A percentile compares a stretch with the other conserved stretches of the same genome.
Evolutionary conservation across 2,113 vertebrate genomes (phyloP).

Genomic region (Chlorodrepanis virens): DNA sequence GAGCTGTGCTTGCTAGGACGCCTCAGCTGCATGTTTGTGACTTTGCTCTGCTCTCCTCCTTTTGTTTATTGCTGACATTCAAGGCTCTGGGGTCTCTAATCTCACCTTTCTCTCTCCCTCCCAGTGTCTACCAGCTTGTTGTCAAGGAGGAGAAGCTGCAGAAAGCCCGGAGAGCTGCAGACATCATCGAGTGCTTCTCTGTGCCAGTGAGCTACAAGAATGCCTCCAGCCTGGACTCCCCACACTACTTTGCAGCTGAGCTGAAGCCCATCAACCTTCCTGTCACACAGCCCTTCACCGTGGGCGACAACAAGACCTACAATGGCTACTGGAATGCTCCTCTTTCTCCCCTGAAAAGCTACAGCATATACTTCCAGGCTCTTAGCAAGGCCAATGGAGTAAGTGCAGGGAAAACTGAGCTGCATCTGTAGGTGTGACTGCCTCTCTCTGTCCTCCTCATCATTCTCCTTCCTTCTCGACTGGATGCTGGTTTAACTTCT

Average conservation of each 20-base stretch:
- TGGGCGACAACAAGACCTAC: conserved; percentile 97
- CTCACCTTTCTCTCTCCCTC: not conserved
- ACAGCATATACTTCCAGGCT: conserved; percentile 98
- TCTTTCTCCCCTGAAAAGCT: conserved; percentile 93
- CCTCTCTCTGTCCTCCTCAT: not conserved
- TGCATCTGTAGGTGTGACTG: not conserved
- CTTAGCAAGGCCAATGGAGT: conserved; percentile 95
- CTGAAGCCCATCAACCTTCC: conserved; percentile 87
- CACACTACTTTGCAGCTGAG: conserved; percentile 93
- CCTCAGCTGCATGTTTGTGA: not conserved
- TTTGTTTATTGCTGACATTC: not conserved
- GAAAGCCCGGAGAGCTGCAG: conserved; percentile 87
- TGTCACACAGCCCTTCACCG: conserved; percentile 89
- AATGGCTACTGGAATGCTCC: conserved; percentile 97
- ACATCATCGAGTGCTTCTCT: conserved; percentile 86
- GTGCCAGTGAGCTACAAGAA: conserved; percentile 90
- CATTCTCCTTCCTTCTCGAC: not conserved
- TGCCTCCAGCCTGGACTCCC: conserved; percentile 85
- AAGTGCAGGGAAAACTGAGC: conserved; percentile 57
- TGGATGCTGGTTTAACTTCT: not conserved
- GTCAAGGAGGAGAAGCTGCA: conserved; percentile 92
- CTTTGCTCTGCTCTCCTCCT: not conserved
- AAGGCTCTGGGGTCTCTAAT: not conserved
- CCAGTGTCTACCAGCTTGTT: conserved; percentile 92
- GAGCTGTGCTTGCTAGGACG: not conserved